Evolutionary conservation across 2,113 vertebrate genomes (phyloP).

Genomic region (Erythrolamprus reginae): DNA sequence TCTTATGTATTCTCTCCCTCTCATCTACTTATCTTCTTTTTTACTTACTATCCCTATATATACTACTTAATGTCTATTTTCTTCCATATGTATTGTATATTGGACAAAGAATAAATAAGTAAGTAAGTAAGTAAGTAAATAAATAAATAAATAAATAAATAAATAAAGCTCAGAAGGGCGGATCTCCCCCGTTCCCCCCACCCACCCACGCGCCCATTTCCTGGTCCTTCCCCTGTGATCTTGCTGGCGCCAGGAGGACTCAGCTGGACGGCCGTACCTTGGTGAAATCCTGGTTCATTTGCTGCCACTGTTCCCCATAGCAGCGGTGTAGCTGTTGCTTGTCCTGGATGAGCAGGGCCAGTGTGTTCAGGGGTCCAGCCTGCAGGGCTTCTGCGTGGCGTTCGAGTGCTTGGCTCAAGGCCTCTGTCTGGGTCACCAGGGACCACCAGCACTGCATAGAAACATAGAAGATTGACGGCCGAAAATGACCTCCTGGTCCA

Average conservation of each 20-base stretch:
- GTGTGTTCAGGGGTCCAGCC: constrained; percentile 85
- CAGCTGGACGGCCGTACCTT: constrained; percentile 62
- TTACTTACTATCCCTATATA: too few relatives aligned
- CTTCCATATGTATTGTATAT: too few relatives aligned
- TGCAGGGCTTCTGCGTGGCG: constrained; percentile 83
- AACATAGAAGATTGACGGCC: too few relatives aligned
- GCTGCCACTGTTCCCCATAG: constrained; percentile 86
- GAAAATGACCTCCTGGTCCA: too few relatives aligned
- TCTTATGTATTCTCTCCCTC: too few relatives aligned
- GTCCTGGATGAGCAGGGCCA: constrained; percentile 86
- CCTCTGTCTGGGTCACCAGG: constrained; percentile 82
- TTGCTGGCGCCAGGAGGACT: background rate
- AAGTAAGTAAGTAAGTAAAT: too few relatives aligned
- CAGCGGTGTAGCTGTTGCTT: constrained; percentile 89
- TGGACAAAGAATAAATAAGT: too few relatives aligned
- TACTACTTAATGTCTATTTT: too few relatives aligned
- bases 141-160: too few relatives aligned
- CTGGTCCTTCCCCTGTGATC: background rate
- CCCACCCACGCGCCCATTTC: too few relatives aligned
- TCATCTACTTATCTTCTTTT: too few relatives aligned
- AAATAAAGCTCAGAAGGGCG: background rate
- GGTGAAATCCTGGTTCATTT: constrained; percentile 82
- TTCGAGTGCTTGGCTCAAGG: constrained; percentile 81
- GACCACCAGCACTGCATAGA: constrained; percentile 88
- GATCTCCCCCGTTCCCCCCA: background rate